phyloP scores from a whole-genome alignment of 1,140 invertebrate species.

The Saccostrea glomerata region DNA sequence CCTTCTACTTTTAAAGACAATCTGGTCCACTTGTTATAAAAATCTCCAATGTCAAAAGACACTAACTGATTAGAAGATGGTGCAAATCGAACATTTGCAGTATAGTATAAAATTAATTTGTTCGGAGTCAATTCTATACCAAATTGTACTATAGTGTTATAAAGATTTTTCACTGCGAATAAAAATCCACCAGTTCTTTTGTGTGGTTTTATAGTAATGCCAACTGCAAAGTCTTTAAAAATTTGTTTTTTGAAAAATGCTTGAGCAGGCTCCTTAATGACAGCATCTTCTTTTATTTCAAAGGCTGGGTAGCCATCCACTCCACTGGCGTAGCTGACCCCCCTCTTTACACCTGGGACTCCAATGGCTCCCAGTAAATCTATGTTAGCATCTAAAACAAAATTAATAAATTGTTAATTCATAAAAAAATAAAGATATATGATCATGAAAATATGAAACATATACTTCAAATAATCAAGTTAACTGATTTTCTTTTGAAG shows the following conservation, averaged over 20 bases:
- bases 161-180: slow-evolving; percentile 68
- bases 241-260: slow-evolving; percentile 57
- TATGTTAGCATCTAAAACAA: slow-evolving; percentile 53
- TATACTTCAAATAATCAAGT: no score
- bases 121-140: slow-evolving; percentile 57
- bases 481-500: no score
- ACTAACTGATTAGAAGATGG: slow-evolving; percentile 51
- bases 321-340: slow-evolving; percentile 57
- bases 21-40: slow-evolving; percentile 61
- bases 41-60: slow-evolving; percentile 58
- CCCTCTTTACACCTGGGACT: slow-evolving; percentile 47
- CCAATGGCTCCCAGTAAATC: slow-evolving; percentile 63
- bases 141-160: slow-evolving; percentile 63
- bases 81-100: slow-evolving; percentile 54
- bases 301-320: slow-evolving; percentile 63
- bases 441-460: no score
- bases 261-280: slow-evolving; percentile 55
- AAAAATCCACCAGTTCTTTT: slow-evolving; percentile 56
- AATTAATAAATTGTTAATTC: not conserved
- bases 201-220: slow-evolving; percentile 54
- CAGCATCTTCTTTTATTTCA: slow-evolving; percentile 51
- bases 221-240: slow-evolving; percentile 62
- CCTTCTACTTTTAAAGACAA: slow-evolving; percentile 59
- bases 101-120: slow-evolving; percentile 62
- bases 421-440: no score